phyloP scores from a whole-genome alignment of 2,888 invertebrate genomes.

The Dasypogon diadema region DNA sequence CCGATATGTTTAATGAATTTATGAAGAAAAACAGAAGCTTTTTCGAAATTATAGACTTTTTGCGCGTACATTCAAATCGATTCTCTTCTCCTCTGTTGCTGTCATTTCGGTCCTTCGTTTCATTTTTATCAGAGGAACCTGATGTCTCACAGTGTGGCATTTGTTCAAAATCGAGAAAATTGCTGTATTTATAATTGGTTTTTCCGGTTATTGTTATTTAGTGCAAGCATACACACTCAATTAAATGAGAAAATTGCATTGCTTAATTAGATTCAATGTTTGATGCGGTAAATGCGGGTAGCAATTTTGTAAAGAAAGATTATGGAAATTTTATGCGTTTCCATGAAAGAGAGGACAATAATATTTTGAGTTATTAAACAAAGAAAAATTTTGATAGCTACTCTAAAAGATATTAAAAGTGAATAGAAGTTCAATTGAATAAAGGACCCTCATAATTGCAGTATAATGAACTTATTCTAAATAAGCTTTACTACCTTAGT shows the following conservation, averaged over 20 bases:
- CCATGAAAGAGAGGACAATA: too few relatives aligned
- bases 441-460: too few relatives aligned
- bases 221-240: slow-evolving; percentile 23
- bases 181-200: slow-evolving; percentile 46
- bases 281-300: too few relatives aligned
- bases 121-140: not conserved
- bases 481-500: too few relatives aligned
- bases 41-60: not conserved
- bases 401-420: too few relatives aligned
- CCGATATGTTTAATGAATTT: not conserved
- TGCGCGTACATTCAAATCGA: not conserved
- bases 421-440: too few relatives aligned
- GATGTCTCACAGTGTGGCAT: not conserved
- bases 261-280: not conserved
- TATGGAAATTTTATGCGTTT: too few relatives aligned
- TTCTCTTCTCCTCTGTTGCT: not conserved
- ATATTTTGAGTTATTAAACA: too few relatives aligned
- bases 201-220: slow-evolving; percentile 46
- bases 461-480: too few relatives aligned
- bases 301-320: too few relatives aligned
- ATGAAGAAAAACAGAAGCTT: not conserved
- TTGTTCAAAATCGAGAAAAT: slow-evolving; percentile 36
- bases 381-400: too few relatives aligned
- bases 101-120: not conserved
- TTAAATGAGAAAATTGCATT: slow-evolving; percentile 39